A percentile compares a stretch with the other conserved stretches of the same genome.
phyloP scores from a whole-genome alignment of 2,888 invertebrate genomes.

The Muscina levida region DNA sequence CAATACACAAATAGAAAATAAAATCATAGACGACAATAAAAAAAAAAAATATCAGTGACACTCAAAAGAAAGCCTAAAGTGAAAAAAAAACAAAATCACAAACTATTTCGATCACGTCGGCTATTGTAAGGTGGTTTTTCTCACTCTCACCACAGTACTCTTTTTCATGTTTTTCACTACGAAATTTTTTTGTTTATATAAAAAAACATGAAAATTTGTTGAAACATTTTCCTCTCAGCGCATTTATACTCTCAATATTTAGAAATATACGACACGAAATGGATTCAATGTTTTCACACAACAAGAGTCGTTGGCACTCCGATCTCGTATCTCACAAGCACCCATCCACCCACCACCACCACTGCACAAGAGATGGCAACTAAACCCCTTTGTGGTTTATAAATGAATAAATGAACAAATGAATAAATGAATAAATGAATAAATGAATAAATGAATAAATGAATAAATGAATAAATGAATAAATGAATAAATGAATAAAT shows the following conservation, averaged over 20 bases:
- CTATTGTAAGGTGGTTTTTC: constrained; percentile 53
- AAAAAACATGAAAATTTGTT: constrained; percentile 63
- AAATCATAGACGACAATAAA: constrained; percentile 10
- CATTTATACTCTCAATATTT: constrained; percentile 44
- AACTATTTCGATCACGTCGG: constrained; percentile 41
- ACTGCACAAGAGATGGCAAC: too few relatives aligned
- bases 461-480: too few relatives aligned
- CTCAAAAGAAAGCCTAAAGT: neutral
- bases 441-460: too few relatives aligned
- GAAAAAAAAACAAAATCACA: constrained; percentile 24
- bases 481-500: too few relatives aligned
- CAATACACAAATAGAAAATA: constrained; percentile 7
- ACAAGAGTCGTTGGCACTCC: neutral
- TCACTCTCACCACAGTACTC: neutral
- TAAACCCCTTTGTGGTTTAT: too few relatives aligned
- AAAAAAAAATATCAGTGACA: constrained; percentile 26
- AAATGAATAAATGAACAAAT: too few relatives aligned
- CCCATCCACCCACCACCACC: too few relatives aligned
- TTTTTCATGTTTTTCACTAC: constrained; percentile 52
- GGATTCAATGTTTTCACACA: constrained; percentile 36
- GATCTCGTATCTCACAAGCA: too few relatives aligned
- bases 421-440: too few relatives aligned
- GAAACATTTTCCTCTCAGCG: neutral
- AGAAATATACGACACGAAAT: constrained; percentile 18
- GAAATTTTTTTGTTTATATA: constrained; percentile 56